A percentile compares a stretch with the other conserved stretches of the same genome.
Conservation (phyloP, 2,113 vertebrate species). For the Hydropotes inermis region DNA sequence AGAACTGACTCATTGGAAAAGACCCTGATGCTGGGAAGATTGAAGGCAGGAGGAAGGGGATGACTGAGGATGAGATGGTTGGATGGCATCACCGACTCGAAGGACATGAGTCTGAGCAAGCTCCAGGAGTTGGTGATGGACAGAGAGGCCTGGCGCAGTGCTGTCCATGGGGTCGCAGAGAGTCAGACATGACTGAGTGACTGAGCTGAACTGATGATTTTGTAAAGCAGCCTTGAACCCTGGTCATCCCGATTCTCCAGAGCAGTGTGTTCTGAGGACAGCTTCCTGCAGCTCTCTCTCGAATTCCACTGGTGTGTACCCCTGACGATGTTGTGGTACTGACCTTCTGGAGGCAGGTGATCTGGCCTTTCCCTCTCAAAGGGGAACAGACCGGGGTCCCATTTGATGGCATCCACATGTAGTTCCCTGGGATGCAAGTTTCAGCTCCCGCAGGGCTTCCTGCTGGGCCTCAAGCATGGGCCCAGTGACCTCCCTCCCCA, state of each 20-base stretch:
- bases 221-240: neutral
- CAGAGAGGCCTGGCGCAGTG: neutral
- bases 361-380: slow-evolving; percentile 85
- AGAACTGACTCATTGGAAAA: neutral
- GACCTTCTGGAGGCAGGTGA: slow-evolving; percentile 88
- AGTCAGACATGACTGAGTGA: neutral
- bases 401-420: slow-evolving; percentile 83
- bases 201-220: neutral
- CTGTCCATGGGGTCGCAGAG: neutral
- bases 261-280: neutral
- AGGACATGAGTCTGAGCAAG: neutral
- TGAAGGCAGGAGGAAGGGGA: neutral
- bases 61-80: neutral
- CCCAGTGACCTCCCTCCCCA: slow-evolving; percentile 81
- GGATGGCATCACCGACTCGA: neutral
- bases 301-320: slow-evolving; percentile 82
- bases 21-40: neutral
- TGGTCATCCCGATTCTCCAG: neutral
- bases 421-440: slow-evolving; percentile 86
- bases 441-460: slow-evolving; percentile 88
- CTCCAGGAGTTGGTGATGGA: neutral
- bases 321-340: slow-evolving; percentile 88
- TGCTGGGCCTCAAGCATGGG: slow-evolving; percentile 84
- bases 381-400: slow-evolving; percentile 84
- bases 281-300: neutral